A percentile compares a stretch with the other conserved stretches of the same genome.
phyloP scores from a whole-genome alignment of 2,888 invertebrate genomes.

The Drosophila affinis region DNA sequence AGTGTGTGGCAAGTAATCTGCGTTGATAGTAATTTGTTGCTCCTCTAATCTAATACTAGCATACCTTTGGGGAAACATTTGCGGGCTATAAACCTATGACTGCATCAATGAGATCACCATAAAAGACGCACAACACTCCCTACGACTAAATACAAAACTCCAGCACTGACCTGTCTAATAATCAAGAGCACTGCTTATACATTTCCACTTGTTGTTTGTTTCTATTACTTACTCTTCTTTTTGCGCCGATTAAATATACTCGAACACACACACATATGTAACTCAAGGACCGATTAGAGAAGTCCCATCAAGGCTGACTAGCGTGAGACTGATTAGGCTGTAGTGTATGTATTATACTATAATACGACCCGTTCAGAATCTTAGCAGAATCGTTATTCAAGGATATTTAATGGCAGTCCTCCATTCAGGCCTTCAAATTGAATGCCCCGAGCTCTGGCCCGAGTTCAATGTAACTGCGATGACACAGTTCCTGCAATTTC shows the following conservation, averaged over 20 bases:
- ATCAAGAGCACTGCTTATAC: background rate
- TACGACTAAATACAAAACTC: background rate
- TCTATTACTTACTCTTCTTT: conserved; percentile 1
- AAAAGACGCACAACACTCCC: too few relatives aligned
- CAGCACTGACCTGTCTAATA: conserved; percentile 21
- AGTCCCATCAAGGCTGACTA: conserved; percentile 15
- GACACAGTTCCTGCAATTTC: conserved; percentile 41
- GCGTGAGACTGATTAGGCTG: background rate
- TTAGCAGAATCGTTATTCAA: too few relatives aligned
- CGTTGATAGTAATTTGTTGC: background rate
- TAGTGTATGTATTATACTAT: background rate
- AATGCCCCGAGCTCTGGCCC: background rate
- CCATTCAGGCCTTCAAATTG: background rate
- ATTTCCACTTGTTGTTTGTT: background rate
- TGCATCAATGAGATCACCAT: background rate
- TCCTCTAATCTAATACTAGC: background rate
- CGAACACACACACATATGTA: background rate
- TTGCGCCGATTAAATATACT: background rate
- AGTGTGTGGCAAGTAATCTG: background rate
- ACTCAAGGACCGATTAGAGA: conserved; percentile 6
- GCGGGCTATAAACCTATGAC: background rate
- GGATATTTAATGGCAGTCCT: background rate
- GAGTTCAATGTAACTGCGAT: conserved; percentile 44
- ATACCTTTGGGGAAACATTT: background rate
- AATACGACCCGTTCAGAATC: too few relatives aligned